A percentile compares a stretch with the other conserved stretches of the same genome.
Conservation (phyloP, 2,797 vertebrate genomes). For the Nannoperca obscura region DNA sequence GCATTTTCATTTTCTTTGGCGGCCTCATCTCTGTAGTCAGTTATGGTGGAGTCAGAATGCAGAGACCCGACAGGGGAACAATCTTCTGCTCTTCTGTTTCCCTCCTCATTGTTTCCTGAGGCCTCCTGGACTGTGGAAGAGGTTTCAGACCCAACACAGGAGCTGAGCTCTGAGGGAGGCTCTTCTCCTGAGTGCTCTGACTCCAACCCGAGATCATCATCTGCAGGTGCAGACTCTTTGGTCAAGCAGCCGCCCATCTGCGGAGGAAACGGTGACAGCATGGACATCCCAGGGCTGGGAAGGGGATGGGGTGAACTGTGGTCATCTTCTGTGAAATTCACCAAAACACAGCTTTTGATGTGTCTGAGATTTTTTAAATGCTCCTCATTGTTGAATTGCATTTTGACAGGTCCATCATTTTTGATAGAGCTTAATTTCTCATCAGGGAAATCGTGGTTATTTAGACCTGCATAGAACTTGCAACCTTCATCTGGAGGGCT, state of each 20-base stretch:
- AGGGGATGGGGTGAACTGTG: conserved; percentile 38
- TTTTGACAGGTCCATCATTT: conserved; percentile 50
- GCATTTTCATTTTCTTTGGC: conserved; percentile 89
- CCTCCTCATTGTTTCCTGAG: conserved; percentile 69
- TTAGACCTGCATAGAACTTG: conserved; percentile 73
- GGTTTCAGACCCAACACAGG: conserved; percentile 74
- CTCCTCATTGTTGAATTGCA: conserved; percentile 48
- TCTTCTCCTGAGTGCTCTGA: conserved; percentile 84
- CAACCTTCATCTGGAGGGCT: conserved; percentile 82
- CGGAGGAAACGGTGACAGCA: conserved; percentile 85
- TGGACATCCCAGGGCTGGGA: conserved; percentile 78
- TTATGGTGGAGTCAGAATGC: conserved; percentile 74
- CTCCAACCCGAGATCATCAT: conserved; percentile 84
- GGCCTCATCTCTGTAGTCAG: conserved; percentile 73
- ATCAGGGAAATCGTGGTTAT: conserved; percentile 40
- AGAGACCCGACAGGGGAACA: conserved; percentile 73
- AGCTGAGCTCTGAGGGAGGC: conserved; percentile 78
- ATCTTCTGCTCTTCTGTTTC: conserved; percentile 63
- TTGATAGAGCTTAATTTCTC: conserved; percentile 50
- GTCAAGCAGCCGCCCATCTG: conserved; percentile 88
- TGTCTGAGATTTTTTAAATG: conserved; percentile 62
- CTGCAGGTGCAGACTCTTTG: conserved; percentile 84
- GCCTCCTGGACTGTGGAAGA: conserved; percentile 73
- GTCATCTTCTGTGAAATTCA: conserved; percentile 61
- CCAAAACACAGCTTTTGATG: conserved; percentile 58